Conservation (phyloP, 2,113 vertebrate species). For the Vulpes ferrilata region DNA sequence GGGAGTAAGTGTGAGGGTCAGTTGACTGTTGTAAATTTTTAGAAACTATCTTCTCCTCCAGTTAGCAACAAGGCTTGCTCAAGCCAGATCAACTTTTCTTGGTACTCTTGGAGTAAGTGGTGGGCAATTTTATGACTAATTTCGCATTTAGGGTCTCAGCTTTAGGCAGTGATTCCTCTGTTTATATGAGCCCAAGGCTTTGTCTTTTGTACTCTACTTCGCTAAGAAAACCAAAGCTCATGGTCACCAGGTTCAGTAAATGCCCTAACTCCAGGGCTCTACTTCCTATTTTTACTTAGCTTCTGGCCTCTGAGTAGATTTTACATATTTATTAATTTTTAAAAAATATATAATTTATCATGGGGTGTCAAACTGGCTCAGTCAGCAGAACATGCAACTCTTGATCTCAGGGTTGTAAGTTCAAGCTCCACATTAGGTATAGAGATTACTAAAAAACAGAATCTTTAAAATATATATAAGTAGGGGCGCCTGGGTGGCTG, state of each 20-base stretch:
- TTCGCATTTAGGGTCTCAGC: neutral
- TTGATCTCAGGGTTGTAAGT: too few species aligned
- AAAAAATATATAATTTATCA: neutral
- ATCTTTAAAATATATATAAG: too few species aligned
- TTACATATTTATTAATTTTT: neutral
- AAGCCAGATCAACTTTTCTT: constrained; percentile 15
- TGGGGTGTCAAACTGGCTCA: neutral
- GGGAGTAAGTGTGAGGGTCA: neutral
- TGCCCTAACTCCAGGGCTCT: neutral
- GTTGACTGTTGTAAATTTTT: neutral
- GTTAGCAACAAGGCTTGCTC: neutral
- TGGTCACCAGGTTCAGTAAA: neutral
- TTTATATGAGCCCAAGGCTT: neutral
- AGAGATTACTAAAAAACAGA: too few species aligned
- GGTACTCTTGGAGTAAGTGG: neutral
- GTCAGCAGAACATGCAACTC: too few species aligned
- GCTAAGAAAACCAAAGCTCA: constrained; percentile 29
- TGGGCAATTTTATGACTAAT: neutral
- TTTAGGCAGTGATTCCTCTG: neutral
- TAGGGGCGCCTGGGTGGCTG: too few species aligned
- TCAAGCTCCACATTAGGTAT: too few species aligned
- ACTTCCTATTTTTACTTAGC: neutral
- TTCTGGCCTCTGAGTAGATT: neutral
- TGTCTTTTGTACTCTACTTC: neutral
- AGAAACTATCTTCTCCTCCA: neutral